phyloP scores from a whole-genome alignment of 2,888 invertebrate species.

The Patella caerulea region DNA sequence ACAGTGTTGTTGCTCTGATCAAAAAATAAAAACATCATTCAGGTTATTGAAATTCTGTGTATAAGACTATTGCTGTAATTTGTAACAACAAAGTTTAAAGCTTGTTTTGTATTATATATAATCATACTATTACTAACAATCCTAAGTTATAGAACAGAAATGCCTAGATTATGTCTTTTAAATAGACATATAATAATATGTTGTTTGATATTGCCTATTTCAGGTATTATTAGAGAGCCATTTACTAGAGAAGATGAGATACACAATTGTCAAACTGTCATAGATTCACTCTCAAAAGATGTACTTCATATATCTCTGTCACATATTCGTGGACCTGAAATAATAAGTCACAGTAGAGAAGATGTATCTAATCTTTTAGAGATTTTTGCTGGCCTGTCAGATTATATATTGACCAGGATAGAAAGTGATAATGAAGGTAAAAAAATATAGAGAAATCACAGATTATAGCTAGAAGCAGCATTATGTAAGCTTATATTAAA shows the following conservation, averaged over 20 bases:
- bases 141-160: too few species aligned
- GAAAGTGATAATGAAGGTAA: background rate
- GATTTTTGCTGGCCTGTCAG: constrained; percentile 12
- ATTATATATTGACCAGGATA: constrained; percentile 5
- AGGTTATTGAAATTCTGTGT: too few species aligned
- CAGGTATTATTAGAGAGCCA: constrained; percentile 57
- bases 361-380: constrained; percentile 8
- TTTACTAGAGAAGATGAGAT: constrained; percentile 65
- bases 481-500: too few species aligned
- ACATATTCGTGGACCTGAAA: constrained; percentile 54
- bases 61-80: too few species aligned
- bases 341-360: background rate
- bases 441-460: too few species aligned
- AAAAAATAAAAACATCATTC: too few species aligned
- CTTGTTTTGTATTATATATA: too few species aligned
- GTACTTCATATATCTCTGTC: constrained; percentile 68
- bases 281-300: constrained; percentile 67
- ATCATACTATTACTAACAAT: too few species aligned
- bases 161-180: background rate
- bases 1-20: too few species aligned
- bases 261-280: constrained; percentile 68
- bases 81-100: too few species aligned
- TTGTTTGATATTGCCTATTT: constrained; percentile 3
- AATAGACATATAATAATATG: background rate
- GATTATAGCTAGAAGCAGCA: too few species aligned